Conservation (phyloP, 2,113 vertebrate species). For the Lanius collurio region DNA sequence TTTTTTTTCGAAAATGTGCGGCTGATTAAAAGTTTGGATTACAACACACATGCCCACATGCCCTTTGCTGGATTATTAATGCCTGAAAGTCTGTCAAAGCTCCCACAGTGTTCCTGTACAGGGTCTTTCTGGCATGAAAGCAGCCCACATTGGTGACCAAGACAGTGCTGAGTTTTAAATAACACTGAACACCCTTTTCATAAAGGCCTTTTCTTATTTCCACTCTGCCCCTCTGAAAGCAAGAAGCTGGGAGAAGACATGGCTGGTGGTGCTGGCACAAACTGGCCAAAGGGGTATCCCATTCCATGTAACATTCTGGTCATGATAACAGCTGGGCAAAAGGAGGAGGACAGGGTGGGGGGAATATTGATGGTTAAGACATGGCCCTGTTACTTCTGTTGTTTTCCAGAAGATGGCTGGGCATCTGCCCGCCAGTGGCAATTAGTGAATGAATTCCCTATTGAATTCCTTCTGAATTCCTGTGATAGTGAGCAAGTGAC, state of each 20-base stretch:
- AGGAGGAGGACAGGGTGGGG: rapidly evolving
- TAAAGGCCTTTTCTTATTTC: neutral
- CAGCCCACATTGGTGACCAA: neutral
- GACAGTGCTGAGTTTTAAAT: neutral
- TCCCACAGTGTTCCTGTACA: neutral
- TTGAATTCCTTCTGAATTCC: neutral
- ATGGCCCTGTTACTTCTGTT: neutral
- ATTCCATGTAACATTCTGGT: neutral
- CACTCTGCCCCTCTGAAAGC: neutral
- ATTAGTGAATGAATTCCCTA: neutral
- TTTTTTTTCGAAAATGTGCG: neutral
- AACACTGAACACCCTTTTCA: neutral
- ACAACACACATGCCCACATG: neutral
- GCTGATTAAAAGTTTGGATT: neutral
- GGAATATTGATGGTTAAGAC: neutral
- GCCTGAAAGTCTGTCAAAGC: neutral
- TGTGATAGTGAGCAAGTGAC: rapidly evolving
- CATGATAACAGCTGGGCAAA: neutral
- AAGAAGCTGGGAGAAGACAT: neutral
- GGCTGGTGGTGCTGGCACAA: neutral
- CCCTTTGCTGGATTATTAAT: neutral
- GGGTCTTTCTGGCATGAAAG: neutral
- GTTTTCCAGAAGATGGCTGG: neutral
- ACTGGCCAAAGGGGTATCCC: neutral
- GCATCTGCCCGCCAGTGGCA: neutral